Evolutionary conservation across 2,113 vertebrate genomes (phyloP).

Genomic region (Urocitellus parryii): DNA sequence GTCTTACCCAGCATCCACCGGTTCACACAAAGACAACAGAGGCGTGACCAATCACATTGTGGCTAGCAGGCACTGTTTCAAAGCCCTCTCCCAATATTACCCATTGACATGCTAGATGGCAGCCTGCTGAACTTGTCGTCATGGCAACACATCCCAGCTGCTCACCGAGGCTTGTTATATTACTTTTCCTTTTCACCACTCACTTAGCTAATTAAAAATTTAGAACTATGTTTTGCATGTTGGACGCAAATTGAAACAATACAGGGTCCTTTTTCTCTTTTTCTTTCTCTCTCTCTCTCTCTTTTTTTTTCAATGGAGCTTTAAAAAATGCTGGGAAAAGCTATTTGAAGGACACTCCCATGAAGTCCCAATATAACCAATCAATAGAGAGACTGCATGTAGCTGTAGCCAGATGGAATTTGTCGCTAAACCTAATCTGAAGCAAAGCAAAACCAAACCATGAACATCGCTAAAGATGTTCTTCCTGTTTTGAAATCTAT

Average conservation of each 20-base stretch:
- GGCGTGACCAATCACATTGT: constrained; percentile 97
- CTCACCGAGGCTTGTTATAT: constrained; percentile 86
- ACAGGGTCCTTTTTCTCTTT: constrained; percentile 57
- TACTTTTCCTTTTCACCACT: constrained; percentile 84
- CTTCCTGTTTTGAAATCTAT: constrained; percentile 68
- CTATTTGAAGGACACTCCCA: constrained; percentile 81
- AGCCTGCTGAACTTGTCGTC: constrained; percentile 90
- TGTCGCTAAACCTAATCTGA: constrained; percentile 81
- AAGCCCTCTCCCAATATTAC: constrained; percentile 90
- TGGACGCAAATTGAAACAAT: constrained; percentile 80
- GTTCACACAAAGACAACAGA: constrained; percentile 96
- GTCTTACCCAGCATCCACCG: constrained; percentile 94
- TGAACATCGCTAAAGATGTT: constrained; percentile 30
- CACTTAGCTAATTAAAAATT: constrained; percentile 88
- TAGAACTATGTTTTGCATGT: constrained; percentile 83
- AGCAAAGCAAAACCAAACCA: constrained; percentile 80
- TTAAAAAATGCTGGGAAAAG: constrained; percentile 79
- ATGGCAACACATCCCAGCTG: constrained; percentile 94
- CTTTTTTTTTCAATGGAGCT: constrained; percentile 72
- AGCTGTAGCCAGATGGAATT: constrained; percentile 84
- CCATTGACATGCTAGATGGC: constrained; percentile 91
- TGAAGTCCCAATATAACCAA: constrained; percentile 81
- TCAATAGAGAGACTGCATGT: constrained; percentile 81
- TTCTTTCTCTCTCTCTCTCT: background rate
- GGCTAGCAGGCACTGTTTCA: constrained; percentile 88